Conservation (phyloP, 2,888 invertebrate genomes). For the Eristalis arbustorum region DNA sequence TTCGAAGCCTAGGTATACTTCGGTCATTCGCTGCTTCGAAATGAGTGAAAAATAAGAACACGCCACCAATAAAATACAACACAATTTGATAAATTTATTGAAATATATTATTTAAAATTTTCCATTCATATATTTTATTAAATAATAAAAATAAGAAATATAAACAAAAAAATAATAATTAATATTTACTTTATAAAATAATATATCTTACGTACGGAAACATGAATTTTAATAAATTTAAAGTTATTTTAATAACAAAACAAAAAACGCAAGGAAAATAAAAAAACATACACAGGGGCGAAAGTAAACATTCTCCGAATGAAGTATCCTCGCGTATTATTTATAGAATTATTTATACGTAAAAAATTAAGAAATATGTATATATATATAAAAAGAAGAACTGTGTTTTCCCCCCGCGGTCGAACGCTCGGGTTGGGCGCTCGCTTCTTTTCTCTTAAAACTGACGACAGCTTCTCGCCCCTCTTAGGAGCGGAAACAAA, state of each 20-base stretch:
- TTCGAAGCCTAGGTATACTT: too few species aligned
- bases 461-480: not conserved
- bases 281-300: slow-evolving; percentile 25
- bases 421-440: too few species aligned
- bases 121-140: slow-evolving; percentile 46
- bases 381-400: slow-evolving; percentile 29
- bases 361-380: slow-evolving; percentile 64
- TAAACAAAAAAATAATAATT: slow-evolving; percentile 34
- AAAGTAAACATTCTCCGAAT: slow-evolving; percentile 32
- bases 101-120: slow-evolving; percentile 63
- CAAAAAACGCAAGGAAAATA: slow-evolving; percentile 18
- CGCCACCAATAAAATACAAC: slow-evolving; percentile 45
- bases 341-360: slow-evolving; percentile 44
- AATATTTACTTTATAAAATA: slow-evolving; percentile 21
- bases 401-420: not conserved
- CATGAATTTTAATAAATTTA: slow-evolving; percentile 24
- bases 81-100: slow-evolving; percentile 67
- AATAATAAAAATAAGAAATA: slow-evolving; percentile 34
- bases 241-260: not conserved
- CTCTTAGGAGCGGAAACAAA: not conserved
- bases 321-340: slow-evolving; percentile 25
- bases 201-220: slow-evolving; percentile 49
- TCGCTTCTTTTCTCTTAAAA: not conserved
- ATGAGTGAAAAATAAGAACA: not conserved
- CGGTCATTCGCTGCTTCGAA: too few species aligned